These are phyloP conservation scores for Saxicola maurus DNA, from an alignment of 2,797 vertebrate species.

Conservation along the genomic window DNA sequence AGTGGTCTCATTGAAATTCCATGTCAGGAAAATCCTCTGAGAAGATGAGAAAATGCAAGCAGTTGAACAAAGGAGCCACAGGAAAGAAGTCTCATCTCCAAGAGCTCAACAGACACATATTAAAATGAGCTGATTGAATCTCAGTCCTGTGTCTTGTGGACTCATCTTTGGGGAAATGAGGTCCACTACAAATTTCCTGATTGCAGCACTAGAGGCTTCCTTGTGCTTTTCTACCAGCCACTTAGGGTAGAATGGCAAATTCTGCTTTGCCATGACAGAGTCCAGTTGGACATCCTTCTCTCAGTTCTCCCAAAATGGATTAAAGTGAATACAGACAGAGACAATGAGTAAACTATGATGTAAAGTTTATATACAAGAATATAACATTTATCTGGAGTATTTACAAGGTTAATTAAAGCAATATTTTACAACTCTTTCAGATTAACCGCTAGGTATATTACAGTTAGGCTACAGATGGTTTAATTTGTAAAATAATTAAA, in stretches of 20 bases:
- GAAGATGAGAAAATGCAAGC: neutral
- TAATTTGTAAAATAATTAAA: conserved; percentile 61
- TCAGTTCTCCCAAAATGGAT: neutral
- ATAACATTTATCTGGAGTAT: conserved; percentile 81
- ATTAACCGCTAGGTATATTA: conserved; percentile 75
- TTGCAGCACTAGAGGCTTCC: neutral
- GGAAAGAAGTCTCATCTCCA: neutral
- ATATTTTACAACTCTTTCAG: conserved; percentile 80
- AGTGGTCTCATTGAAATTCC: neutral
- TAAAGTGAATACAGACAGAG: conserved; percentile 32
- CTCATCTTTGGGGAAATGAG: neutral
- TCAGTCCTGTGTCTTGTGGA: neutral
- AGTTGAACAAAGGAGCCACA: neutral
- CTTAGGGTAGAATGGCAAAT: neutral
- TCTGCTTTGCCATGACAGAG: neutral
- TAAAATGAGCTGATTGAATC: neutral
- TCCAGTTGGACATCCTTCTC: neutral
- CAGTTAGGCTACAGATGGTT: conserved; percentile 68
- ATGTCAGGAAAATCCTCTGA: neutral
- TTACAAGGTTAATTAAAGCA: conserved; percentile 81
- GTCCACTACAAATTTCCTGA: neutral
- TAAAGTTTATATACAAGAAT: conserved; percentile 82
- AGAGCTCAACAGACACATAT: neutral
- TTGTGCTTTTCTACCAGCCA: neutral
- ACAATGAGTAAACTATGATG: conserved; percentile 57